Base-by-base conservation (phyloP, 1,140 invertebrate species). In the Bicyclus anynana region DNA sequence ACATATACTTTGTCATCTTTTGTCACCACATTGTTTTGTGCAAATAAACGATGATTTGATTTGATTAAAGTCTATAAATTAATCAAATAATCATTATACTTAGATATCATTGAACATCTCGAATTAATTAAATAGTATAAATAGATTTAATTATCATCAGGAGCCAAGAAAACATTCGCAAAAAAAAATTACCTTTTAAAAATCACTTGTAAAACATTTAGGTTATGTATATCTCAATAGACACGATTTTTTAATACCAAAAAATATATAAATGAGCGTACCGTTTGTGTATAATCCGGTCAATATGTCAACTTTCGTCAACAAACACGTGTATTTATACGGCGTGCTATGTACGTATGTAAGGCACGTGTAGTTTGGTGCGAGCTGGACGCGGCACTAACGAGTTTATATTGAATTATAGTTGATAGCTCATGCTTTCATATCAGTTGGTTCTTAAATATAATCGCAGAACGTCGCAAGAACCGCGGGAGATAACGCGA, bases 371-470 rank as follows among this genome's bases (percentile, higher is more conserved):
- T 5, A 10, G 17, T 40, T 4, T 14, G 12, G 13, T 16, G 5
- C 37, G 37, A 40, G 13, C 1, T 40, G 16, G 37, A 16, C 37
- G 14, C 37, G 37, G 13, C n/a, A 40, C 37, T 40, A 40, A 40
- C 37, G 37, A 40, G 37, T 14, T 35, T 9, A 40, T 40, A 40
- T 40, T 40, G 37, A 40, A 40, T 40, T 17, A 40, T 16, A 40
- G 33, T 12, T 35, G 33, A 40, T 40, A 40, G 37, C 37, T 40
- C 3, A 40, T 40, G 37, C 37, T 40, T 40, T 40, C 37, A 40
- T 40, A 40, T 40, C 13, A 40, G 16, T 5, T 10, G 37, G 5
- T 40, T 16, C 2, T 40, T 14, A 4, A n/a, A n/a, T n/a, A n/a
- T n/a, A n/a, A n/a, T n/a, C n/a, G n/a, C n/a, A n/a, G n/a, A n/a